Conservation (phyloP, 2,797 vertebrate species). For the Menidia menidia region DNA sequence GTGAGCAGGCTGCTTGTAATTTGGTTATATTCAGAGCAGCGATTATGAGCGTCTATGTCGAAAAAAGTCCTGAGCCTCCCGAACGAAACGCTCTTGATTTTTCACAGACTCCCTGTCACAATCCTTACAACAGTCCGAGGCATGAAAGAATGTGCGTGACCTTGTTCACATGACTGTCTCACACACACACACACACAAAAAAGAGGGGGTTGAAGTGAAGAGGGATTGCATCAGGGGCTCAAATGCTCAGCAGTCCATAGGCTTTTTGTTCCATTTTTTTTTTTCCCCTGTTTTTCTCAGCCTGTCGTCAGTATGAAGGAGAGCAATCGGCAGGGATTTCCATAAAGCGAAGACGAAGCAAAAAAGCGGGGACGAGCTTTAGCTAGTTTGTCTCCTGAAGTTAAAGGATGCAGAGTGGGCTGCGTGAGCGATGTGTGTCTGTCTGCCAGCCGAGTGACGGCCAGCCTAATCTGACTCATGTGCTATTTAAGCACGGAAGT, state of each 20-base stretch:
- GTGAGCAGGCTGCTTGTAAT: conserved; percentile 16
- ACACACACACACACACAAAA: conserved; percentile 33
- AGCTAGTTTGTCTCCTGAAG: conserved; percentile 45
- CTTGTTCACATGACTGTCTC: conserved; percentile 83
- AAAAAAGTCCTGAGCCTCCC: conserved; percentile 27
- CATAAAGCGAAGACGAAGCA: conserved; percentile 38
- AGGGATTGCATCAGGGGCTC: conserved; percentile 56
- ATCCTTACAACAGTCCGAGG: conserved; percentile 64
- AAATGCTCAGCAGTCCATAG: conserved; percentile 52
- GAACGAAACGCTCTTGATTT: conserved; percentile 62
- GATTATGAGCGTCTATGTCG: conserved; percentile 11
- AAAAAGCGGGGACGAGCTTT: conserved; percentile 33
- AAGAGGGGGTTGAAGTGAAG: conserved; percentile 30
- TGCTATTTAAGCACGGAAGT: conserved; percentile 76
- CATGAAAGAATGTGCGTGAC: conserved; percentile 80
- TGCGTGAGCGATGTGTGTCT: conserved; percentile 20
- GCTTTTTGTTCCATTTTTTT: conserved; percentile 34
- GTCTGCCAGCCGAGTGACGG: conserved; percentile 56
- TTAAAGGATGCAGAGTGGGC: conserved; percentile 37
- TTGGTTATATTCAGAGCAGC: conserved; percentile 24
- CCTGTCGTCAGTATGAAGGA: conserved; percentile 41
- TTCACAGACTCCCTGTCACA: conserved; percentile 53
- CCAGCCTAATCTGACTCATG: conserved; percentile 78
- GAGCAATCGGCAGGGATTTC: conserved; percentile 47
- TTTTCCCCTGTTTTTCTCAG: conserved; percentile 33